Base-by-base conservation (phyloP, 2,888 invertebrate genomes). In the Chloroclysta siterata region DNA sequence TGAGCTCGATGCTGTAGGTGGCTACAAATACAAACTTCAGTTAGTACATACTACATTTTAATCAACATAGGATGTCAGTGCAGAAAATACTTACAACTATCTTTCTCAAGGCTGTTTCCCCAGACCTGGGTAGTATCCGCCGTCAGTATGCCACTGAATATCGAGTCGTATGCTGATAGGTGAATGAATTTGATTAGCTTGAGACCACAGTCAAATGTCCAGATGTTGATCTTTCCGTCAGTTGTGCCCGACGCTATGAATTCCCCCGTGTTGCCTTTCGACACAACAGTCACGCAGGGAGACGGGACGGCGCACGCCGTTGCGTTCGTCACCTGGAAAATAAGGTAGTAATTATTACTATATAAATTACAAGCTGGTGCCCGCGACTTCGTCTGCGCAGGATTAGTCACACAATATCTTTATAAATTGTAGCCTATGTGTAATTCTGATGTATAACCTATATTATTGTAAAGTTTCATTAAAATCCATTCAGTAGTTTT, bases 121-220 rank as follows among this genome's bases (percentile, higher is more conserved):
- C 93, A 93, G 8, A 93, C 92, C 82, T 90, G 89, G 65, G 88
- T 88, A 67, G 81, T 83, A 68, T 93, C 92, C 3, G 87, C 83
- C 42, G 87, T 75, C 57, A 93, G 78, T 67, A 93, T 87, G 0
- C 91, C 92, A 71, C 91, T 91, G 75, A 93, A 93, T 71, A 93
- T 91, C 29, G 93, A 92, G 76, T 93, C 93, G 65, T 92, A 91
- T 4, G 93, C 87, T 42, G 93, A 88, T 7, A 93, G 80, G 65
- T 87, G 87, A 69, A 95, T 94, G 72, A 94, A 94, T 79, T 95
- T 95, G 76, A 94, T 94, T 62, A 95, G 88, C 75, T 96, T 96
- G 52, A 97, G 93, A 76, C 97, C 96, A 61, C 96, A 95, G 69
- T 96, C 95, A 65, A 97, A 95, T 82, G 96, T 96, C 96, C 97